phyloP scores from a whole-genome alignment of 2,797 vertebrate genomes.

The Melopsittacus undulatus region DNA sequence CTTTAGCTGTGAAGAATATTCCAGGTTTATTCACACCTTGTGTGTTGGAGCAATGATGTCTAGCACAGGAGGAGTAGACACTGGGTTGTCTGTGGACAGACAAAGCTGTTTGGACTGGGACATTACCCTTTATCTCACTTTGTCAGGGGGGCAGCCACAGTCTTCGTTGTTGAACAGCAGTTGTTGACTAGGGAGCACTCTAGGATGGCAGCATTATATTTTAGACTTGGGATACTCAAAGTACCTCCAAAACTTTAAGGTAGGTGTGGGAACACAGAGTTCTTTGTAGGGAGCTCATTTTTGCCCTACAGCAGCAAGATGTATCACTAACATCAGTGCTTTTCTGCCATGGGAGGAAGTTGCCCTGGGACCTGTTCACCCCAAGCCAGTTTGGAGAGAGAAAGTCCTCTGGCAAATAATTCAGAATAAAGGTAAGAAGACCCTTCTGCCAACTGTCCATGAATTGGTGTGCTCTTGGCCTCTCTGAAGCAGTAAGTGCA shows the following conservation, averaged over 20 bases:
- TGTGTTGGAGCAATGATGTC: background rate
- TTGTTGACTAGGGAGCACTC: background rate
- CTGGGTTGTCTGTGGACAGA: background rate
- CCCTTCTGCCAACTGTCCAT: background rate
- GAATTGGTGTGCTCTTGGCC: background rate
- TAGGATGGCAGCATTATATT: background rate
- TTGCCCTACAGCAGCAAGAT: background rate
- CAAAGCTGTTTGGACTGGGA: background rate
- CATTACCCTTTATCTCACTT: background rate
- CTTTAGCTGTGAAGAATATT: background rate
- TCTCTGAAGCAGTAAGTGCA: background rate
- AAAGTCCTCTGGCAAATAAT: background rate
- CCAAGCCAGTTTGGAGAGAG: background rate
- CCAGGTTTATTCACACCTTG: background rate
- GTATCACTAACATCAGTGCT: background rate
- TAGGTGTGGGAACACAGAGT: fast-evolving
- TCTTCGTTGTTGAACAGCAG: background rate
- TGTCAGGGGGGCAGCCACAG: background rate
- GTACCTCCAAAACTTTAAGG: background rate
- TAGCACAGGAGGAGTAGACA: background rate
- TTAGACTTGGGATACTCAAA: background rate
- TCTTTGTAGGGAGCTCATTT: background rate
- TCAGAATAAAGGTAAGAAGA: background rate
- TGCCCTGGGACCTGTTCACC: background rate
- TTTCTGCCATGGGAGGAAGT: background rate